Base-by-base conservation (phyloP, 2,888 invertebrate genomes). In the Elegia similella region DNA sequence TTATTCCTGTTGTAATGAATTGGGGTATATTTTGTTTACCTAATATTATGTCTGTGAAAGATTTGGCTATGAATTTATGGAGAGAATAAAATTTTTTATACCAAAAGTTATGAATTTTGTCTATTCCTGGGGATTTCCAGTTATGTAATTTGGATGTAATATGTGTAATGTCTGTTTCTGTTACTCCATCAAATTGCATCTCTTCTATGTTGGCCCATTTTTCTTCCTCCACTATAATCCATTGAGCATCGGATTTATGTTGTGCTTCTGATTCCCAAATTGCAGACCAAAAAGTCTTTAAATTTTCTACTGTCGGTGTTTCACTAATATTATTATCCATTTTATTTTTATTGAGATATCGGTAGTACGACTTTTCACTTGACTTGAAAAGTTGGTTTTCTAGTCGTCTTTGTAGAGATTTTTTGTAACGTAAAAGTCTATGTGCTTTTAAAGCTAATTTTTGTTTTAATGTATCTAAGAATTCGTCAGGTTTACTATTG, bases 331-430 rank as follows among this genome's bases (percentile, higher is more conserved):
- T 23, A 5, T 23, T 23, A 23, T 23, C 8, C 16, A 17, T 7
- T 7, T 38, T 54, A 1, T 46, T 7, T 32, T 13, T 15, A 2
- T 8, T 7, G 0, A 34, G 7, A 2, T 54, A 61, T 54, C 61
- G 60, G 10, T 63, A 63, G 38, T 62, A 67, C 34, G 15, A 23
- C 52, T 62, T 67, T 58, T 65, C 63, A 32, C 62, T 64, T 2
- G 13, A 38, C 0, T 1, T n/a, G 42, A 64, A 65, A 13, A 58
- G 6, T 32, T 12, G 56, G 29, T 67, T 67, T n/a, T 67, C 57
- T 6, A 57, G 38, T 57, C 62, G 63, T 7, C 63, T 38, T 15
- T 62, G n/a, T 29, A 38, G 48, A 52, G 63, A 29, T 55, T 66
- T 63, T 44, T 56, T 61, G 29, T 67, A 65, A 43, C 62, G 48